phyloP scores from a whole-genome alignment of 64 coral and sea anemone species.

The Cladopsammia gracilis region DNA sequence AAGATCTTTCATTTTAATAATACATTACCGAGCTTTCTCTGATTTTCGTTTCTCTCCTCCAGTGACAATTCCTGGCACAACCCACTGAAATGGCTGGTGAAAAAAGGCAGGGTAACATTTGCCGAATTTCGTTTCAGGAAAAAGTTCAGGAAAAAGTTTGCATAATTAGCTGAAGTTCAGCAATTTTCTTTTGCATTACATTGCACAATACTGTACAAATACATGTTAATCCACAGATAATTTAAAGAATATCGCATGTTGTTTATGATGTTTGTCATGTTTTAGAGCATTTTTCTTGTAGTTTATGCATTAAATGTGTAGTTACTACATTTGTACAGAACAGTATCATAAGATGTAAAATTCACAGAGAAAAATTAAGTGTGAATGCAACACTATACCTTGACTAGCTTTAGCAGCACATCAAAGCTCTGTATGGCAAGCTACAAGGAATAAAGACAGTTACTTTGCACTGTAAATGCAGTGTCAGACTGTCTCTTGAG shows the following conservation, averaged over 20 bases:
- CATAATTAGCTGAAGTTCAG: too few species aligned
- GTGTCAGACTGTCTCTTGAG: background rate
- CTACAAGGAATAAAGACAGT: constrained; percentile 28
- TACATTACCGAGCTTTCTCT: constrained; percentile 90
- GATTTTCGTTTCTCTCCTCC: constrained; percentile 96
- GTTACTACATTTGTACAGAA: too few species aligned
- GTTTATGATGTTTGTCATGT: too few species aligned
- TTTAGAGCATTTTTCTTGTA: too few species aligned
- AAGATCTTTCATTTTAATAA: background rate
- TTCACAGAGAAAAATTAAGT: background rate
- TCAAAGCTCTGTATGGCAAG: constrained; percentile 95
- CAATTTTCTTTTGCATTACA: too few species aligned
- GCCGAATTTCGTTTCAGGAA: too few species aligned
- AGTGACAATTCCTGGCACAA: constrained; percentile 93
- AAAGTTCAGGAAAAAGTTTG: too few species aligned
- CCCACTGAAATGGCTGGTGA: constrained; percentile 93
- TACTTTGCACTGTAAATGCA: background rate
- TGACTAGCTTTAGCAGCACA: constrained; percentile 88
- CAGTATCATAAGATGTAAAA: too few species aligned
- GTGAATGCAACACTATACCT: constrained; percentile 54
- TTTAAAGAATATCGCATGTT: too few species aligned
- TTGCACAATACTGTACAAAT: too few species aligned
- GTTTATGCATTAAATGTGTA: too few species aligned
- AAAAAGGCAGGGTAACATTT: background rate
- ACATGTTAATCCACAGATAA: too few species aligned